Base-by-base conservation (phyloP, 2,888 invertebrate species). In the Cephalotes varians region DNA sequence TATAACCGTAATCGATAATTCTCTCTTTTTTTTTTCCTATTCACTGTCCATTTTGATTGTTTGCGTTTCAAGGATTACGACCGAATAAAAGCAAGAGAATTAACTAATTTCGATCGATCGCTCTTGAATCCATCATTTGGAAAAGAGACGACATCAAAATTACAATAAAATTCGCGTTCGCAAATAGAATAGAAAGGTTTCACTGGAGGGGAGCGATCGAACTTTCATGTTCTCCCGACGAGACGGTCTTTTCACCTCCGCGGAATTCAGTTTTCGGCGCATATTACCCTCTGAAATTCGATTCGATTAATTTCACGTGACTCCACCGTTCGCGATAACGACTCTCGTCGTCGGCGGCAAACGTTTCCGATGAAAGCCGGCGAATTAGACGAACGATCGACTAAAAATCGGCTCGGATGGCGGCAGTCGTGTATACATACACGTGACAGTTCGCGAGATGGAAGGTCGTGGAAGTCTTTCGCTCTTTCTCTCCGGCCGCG, bases 251-350 rank as follows among this genome's bases (percentile, higher is more conserved):
- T 51, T 56, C 40, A 1, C 10, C 25, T 34, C 15, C 34, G 37
- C 15, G 15, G 51, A 21, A 65, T 25, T 28, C 58, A 37, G 31
- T 51, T 37, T 37, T 37, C n/a, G 49, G 25, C n/a, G 40, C 77
- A 34, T 56, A 67, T 51, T 67, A 67, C 67, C 15, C 54, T 40
- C 25, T 76, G 51, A 31, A 65, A 67, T 47, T 40, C 65, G 76
- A 76, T 65, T 76, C 76, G 67, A 77, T 77, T 77, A 77, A 77
- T 77, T 77, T 77, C 54, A 67, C 67, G 54, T 77, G 76, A 77
- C 67, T 77, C 65, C 37, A 37, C 37, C 65, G 51, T 54, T 69
- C 18, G 44, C 40, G 69, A 54, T 69, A 69, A 44, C 47, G 15
- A 21, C 58, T 65, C 54, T 28, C 64, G 62, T 64, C 49, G 51